Percentiles rank a stretch among this genome's conserved stretches.
Evolutionary conservation across 2,797 vertebrate species (phyloP).

Genomic region (Pangasius sanitwongsei): DNA sequence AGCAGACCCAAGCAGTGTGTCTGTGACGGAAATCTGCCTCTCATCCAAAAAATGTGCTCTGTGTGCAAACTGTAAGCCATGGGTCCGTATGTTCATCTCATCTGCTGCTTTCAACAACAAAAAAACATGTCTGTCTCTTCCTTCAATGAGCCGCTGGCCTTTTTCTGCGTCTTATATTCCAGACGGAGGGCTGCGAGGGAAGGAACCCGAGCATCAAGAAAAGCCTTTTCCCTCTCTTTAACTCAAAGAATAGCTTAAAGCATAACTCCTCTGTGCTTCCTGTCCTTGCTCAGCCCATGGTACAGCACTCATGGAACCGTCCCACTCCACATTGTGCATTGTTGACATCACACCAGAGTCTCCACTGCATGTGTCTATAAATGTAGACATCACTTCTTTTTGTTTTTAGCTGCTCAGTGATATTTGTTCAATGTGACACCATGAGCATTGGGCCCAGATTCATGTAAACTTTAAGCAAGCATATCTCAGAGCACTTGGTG

Average conservation of each 20-base stretch:
- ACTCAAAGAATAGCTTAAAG: conserved; percentile 99
- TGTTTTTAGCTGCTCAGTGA: conserved; percentile 11
- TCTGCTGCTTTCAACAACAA: conserved; percentile 59
- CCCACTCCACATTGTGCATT: conserved; percentile 36
- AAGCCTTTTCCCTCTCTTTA: conserved; percentile 99
- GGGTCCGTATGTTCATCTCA: conserved; percentile 54
- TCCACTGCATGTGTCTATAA: conserved; percentile 54
- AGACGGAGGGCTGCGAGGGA: conserved; percentile 92
- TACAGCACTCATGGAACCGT: conserved; percentile 77
- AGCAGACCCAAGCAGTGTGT: conserved; percentile 42
- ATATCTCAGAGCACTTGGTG: not conserved
- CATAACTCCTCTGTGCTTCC: conserved; percentile 96
- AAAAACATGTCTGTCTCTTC: conserved; percentile 66
- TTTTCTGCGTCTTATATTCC: conserved; percentile 89
- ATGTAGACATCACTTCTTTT: conserved; percentile 31
- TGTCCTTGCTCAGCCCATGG: conserved; percentile 96
- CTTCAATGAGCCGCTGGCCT: conserved; percentile 75
- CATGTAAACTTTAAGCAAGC: not conserved
- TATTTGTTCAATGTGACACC: not conserved
- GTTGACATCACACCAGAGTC: conserved; percentile 29
- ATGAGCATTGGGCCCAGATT: conserved; percentile 44
- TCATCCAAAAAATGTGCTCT: conserved; percentile 35
- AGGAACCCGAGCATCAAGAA: conserved; percentile 99
- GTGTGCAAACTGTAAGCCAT: conserved; percentile 52
- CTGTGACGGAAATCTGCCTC: conserved; percentile 46